Evolutionary conservation across 2,797 vertebrate genomes (phyloP).

Genomic region (Helarctos malayanus): DNA sequence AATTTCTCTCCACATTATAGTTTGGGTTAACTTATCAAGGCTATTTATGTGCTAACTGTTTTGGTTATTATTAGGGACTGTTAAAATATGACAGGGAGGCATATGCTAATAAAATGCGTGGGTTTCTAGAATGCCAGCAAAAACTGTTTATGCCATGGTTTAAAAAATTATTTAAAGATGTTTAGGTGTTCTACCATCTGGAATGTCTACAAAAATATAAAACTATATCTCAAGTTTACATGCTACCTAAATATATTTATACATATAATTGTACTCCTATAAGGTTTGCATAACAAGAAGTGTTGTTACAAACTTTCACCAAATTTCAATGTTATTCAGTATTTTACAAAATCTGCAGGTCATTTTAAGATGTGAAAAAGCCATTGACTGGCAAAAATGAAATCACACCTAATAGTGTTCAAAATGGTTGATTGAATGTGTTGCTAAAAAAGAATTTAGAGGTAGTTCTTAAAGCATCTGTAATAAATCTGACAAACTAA

Average conservation of each 20-base stretch:
- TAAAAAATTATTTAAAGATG: slow-evolving; percentile 80
- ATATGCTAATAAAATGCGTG: slow-evolving; percentile 83
- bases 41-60: slow-evolving; percentile 75
- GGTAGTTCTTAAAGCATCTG: slow-evolving; percentile 4
- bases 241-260: slow-evolving; percentile 52
- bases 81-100: slow-evolving; percentile 80
- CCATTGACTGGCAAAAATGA: not conserved
- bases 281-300: not conserved
- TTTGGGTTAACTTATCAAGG: slow-evolving; percentile 68
- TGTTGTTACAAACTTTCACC: slow-evolving; percentile 20
- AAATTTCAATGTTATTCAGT: not conserved
- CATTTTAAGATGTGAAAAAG: slow-evolving; percentile 47
- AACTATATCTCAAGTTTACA: slow-evolving; percentile 68
- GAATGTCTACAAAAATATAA: slow-evolving; percentile 76
- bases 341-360: slow-evolving; percentile 25
- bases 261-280: slow-evolving; percentile 13
- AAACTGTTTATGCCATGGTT: slow-evolving; percentile 69
- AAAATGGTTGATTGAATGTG: not conserved
- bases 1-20: slow-evolving; percentile 35
- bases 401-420: not conserved
- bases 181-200: slow-evolving; percentile 81
- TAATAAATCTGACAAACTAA: slow-evolving; percentile 9
- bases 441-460: slow-evolving; percentile 30
- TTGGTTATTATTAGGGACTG: slow-evolving; percentile 83
- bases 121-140: slow-evolving; percentile 76